A percentile compares a stretch with the other conserved stretches of the same genome.
Conservation (phyloP, 2,888 invertebrate species). For the Ophion slaviceki region DNA sequence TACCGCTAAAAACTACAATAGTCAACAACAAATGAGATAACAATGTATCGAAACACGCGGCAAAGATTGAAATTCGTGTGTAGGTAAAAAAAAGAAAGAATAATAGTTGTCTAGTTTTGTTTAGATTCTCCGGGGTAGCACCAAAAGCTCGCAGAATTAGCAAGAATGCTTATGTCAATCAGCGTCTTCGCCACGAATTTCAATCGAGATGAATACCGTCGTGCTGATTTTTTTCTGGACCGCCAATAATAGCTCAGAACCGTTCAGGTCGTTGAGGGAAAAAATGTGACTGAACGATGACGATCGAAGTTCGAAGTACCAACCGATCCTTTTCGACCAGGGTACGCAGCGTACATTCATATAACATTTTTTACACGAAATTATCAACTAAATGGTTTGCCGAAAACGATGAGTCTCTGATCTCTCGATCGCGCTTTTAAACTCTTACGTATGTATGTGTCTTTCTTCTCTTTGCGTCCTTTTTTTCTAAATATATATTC, state of each 20-base stretch:
- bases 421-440: slow-evolving; percentile 52
- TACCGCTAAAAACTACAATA: slow-evolving; percentile 77
- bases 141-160: slow-evolving; percentile 12
- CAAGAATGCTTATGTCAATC: slow-evolving; percentile 1
- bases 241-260: slow-evolving; percentile 19
- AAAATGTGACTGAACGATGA: slow-evolving; percentile 44
- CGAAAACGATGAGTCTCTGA: slow-evolving; percentile 63
- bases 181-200: slow-evolving; percentile 66
- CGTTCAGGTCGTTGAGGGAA: slow-evolving; percentile 1
- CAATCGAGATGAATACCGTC: slow-evolving; percentile 61
- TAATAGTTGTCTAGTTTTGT: slow-evolving; percentile 54
- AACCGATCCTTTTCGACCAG: slow-evolving; percentile 42
- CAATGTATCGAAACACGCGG: slow-evolving; percentile 75
- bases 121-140: slow-evolving; percentile 33
- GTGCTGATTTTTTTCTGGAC: slow-evolving; percentile 40
- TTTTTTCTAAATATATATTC: slow-evolving; percentile 39
- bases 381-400: slow-evolving; percentile 56
- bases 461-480: slow-evolving; percentile 14
- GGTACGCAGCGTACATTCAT: slow-evolving; percentile 24
- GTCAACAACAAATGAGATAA: slow-evolving; percentile 81
- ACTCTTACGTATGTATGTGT: slow-evolving; percentile 10
- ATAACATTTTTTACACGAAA: slow-evolving; percentile 26
- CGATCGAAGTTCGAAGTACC: slow-evolving; percentile 38
- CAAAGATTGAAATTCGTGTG: slow-evolving; percentile 63
- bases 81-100: slow-evolving; percentile 32